Percentiles rank a stretch among this genome's conserved stretches.
These are phyloP conservation scores for Wasmannia auropunctata DNA, from an alignment of 1,140 invertebrate genomes.

Conservation along the genomic window DNA sequence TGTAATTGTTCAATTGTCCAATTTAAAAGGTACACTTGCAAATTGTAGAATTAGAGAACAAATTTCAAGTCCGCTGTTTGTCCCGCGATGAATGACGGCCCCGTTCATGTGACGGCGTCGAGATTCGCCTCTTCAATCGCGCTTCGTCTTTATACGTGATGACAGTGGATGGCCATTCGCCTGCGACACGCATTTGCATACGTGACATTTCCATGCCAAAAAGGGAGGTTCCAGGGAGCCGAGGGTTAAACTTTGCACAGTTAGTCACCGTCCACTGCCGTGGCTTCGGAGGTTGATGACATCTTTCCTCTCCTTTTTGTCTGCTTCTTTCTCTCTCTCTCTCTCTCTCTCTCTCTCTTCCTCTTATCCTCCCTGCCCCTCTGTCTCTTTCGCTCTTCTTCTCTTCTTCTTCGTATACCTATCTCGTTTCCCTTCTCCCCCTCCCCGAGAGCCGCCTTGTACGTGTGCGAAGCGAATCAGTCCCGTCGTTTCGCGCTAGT, in stretches of 20 bases:
- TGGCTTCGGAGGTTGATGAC: constrained; percentile 71
- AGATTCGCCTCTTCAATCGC: constrained; percentile 44
- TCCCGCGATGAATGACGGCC: neutral
- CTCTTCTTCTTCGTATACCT: constrained; percentile 23
- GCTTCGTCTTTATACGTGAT: constrained; percentile 15
- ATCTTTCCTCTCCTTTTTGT: constrained; percentile 69
- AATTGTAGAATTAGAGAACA: neutral
- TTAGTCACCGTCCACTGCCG: constrained; percentile 69
- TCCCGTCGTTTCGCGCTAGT: constrained; percentile 42
- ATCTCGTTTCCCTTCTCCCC: constrained; percentile 24
- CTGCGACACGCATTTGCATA: constrained; percentile 63
- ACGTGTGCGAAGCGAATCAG: constrained; percentile 48
- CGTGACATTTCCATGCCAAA: constrained; percentile 61
- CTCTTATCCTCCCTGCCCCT: constrained; percentile 26
- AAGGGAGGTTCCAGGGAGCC: constrained; percentile 58
- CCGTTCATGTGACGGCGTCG: neutral
- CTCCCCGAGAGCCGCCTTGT: constrained; percentile 22
- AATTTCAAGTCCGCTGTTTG: neutral
- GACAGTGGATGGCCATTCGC: constrained; percentile 54
- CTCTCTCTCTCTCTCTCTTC: constrained; percentile 44
- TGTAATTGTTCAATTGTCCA: neutral
- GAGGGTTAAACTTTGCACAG: constrained; percentile 74
- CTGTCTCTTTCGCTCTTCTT: neutral
- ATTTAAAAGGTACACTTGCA: neutral
- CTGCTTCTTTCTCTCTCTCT: neutral